These are phyloP conservation scores for Eumaeus atala DNA, from an alignment of 1,140 invertebrate species.

Conservation along the genomic window DNA sequence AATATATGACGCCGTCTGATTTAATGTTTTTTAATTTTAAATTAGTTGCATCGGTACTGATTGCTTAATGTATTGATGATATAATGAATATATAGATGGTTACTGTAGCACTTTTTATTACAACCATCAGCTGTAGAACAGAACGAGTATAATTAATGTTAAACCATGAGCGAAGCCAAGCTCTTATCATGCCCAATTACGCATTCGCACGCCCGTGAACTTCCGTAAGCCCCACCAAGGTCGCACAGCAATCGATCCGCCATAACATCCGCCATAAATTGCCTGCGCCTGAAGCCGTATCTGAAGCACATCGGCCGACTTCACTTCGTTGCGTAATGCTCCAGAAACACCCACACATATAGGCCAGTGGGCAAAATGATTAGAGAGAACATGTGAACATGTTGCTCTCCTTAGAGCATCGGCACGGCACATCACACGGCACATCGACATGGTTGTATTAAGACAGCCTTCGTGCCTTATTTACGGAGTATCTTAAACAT, in stretches of 20 bases:
- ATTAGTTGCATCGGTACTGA: too few relatives aligned
- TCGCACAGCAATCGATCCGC: constrained; percentile 55
- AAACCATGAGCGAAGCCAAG: not conserved
- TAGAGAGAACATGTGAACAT: too few relatives aligned
- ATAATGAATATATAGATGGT: too few relatives aligned
- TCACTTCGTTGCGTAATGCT: constrained; percentile 48
- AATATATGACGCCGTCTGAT: too few relatives aligned
- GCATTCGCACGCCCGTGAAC: constrained; percentile 58
- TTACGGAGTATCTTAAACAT: constrained; percentile 21
- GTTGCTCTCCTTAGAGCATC: too few relatives aligned
- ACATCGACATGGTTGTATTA: constrained; percentile 15
- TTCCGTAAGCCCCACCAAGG: constrained; percentile 65
- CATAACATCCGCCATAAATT: constrained; percentile 44
- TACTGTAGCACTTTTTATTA: too few relatives aligned
- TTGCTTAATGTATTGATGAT: too few relatives aligned
- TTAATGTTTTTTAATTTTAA: too few relatives aligned
- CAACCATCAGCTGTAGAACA: too few relatives aligned
- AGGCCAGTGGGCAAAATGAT: constrained; percentile 15
- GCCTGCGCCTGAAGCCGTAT: constrained; percentile 44
- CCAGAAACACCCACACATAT: constrained; percentile 39
- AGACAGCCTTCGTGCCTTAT: constrained; percentile 16
- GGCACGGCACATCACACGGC: not conserved
- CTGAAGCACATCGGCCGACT: constrained; percentile 54
- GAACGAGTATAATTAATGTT: too few relatives aligned
- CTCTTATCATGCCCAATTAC: constrained; percentile 1